A percentile compares a stretch with the other conserved stretches of the same genome.
Evolutionary conservation across 2,797 vertebrate species (phyloP).

Genomic region (Enteromius mattozi): DNA sequence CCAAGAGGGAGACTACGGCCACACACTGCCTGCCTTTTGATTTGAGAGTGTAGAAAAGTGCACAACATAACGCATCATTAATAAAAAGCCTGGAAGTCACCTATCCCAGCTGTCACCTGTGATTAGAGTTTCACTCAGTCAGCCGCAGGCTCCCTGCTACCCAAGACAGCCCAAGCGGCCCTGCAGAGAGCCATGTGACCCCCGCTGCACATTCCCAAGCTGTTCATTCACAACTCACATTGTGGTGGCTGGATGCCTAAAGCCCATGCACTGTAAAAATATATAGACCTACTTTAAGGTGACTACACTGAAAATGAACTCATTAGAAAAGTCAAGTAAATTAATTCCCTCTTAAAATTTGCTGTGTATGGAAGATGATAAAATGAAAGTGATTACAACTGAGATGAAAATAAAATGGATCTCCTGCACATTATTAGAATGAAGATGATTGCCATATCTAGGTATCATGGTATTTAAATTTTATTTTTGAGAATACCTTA

Average conservation of each 20-base stretch:
- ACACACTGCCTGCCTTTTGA: background rate
- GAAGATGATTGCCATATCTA: background rate
- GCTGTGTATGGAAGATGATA: background rate
- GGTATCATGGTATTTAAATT: background rate
- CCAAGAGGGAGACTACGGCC: background rate
- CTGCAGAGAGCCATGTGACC: slow-evolving; percentile 36
- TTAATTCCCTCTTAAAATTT: background rate
- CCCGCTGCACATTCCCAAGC: slow-evolving; percentile 39
- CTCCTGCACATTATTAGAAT: background rate
- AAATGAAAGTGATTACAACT: slow-evolving; percentile 1
- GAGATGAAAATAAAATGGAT: background rate
- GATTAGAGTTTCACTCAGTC: slow-evolving; percentile 61
- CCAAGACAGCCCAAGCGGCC: slow-evolving; percentile 23
- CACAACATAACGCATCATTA: slow-evolving; percentile 26
- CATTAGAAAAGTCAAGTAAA: background rate
- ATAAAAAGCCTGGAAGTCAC: slow-evolving; percentile 59
- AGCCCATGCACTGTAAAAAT: background rate
- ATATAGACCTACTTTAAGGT: background rate
- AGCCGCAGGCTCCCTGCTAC: slow-evolving; percentile 28
- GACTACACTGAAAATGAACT: background rate
- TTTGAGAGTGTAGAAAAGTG: slow-evolving; percentile 9
- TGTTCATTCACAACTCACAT: slow-evolving; percentile 22
- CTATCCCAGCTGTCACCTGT: slow-evolving; percentile 57
- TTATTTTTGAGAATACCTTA: background rate
- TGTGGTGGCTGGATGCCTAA: background rate